Percentiles rank a stretch among this genome's conserved stretches.
phyloP scores from a whole-genome alignment of 2,797 vertebrate genomes.

The Tangara arthus region DNA sequence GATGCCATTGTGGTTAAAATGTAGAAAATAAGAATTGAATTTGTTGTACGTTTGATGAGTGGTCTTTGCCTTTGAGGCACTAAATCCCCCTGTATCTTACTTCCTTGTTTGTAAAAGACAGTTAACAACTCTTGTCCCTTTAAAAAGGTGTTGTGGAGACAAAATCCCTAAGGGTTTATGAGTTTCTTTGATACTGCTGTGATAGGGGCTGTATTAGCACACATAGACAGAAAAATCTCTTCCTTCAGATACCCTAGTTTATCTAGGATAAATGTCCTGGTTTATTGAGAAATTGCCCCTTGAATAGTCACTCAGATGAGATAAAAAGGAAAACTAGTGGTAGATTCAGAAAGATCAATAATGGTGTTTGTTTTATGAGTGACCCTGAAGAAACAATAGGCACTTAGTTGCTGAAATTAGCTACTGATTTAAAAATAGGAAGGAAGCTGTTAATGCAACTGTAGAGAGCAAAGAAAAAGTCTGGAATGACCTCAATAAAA shows the following conservation, averaged over 20 bases:
- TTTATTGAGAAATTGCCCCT: constrained; percentile 38
- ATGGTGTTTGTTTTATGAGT: constrained; percentile 57
- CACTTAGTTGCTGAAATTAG: constrained; percentile 65
- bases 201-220: neutral
- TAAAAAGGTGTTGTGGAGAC: neutral
- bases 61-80: neutral
- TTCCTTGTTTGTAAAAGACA: neutral
- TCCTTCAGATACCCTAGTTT: constrained; percentile 5
- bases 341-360: constrained; percentile 54
- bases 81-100: neutral
- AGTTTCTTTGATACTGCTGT: constrained; percentile 1
- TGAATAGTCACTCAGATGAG: constrained; percentile 4
- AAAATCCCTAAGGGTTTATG: neutral
- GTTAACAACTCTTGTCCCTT: neutral
- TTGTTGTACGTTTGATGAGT: neutral
- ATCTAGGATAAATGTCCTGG: constrained; percentile 1
- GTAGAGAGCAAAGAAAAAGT: neutral
- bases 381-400: constrained; percentile 66
- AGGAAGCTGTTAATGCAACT: constrained; percentile 47
- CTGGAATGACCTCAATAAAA: constrained; percentile 57
- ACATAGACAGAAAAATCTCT: neutral
- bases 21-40: neutral
- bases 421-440: constrained; percentile 64
- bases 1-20: neutral
- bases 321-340: constrained; percentile 38